These are phyloP conservation scores for Nebria ingens DNA, from an alignment of 1,140 invertebrate species.

Conservation along the genomic window DNA sequence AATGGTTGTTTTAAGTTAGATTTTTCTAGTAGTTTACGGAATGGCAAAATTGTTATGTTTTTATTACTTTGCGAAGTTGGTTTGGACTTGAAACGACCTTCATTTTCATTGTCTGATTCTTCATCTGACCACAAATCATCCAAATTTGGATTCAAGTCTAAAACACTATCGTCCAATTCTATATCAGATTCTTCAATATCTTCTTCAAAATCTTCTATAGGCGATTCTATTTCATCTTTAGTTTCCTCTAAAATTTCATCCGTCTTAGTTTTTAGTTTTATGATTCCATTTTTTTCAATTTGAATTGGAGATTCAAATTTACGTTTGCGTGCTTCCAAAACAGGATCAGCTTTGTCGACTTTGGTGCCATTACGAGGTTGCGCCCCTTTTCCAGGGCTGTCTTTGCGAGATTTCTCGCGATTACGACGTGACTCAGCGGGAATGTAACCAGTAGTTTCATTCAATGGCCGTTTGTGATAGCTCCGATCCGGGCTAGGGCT, in stretches of 20 bases:
- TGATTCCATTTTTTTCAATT: constrained; percentile 28
- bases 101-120: constrained; percentile 27
- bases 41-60: background rate
- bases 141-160: constrained; percentile 21
- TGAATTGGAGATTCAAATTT: constrained; percentile 29
- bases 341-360: constrained; percentile 22
- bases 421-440: background rate
- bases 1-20: background rate
- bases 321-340: constrained; percentile 28
- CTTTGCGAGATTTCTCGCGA: background rate
- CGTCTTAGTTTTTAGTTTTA: constrained; percentile 27
- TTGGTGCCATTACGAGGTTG: too few species aligned
- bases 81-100: constrained; percentile 29
- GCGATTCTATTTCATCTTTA: constrained; percentile 10
- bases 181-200: constrained; percentile 19
- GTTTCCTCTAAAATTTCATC: constrained; percentile 16
- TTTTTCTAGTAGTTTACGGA: constrained; percentile 1
- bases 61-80: background rate
- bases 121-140: constrained; percentile 31
- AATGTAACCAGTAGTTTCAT: background rate
- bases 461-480: background rate
- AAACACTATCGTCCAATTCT: constrained; percentile 21
- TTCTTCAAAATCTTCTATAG: constrained; percentile 11
- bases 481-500: constrained; percentile 2
- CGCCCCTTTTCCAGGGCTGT: background rate